A percentile compares a stretch with the other conserved stretches of the same genome.
These are phyloP conservation scores for Trichopria drosophilae DNA, from an alignment of 2,888 invertebrate genomes.

Conservation along the genomic window DNA sequence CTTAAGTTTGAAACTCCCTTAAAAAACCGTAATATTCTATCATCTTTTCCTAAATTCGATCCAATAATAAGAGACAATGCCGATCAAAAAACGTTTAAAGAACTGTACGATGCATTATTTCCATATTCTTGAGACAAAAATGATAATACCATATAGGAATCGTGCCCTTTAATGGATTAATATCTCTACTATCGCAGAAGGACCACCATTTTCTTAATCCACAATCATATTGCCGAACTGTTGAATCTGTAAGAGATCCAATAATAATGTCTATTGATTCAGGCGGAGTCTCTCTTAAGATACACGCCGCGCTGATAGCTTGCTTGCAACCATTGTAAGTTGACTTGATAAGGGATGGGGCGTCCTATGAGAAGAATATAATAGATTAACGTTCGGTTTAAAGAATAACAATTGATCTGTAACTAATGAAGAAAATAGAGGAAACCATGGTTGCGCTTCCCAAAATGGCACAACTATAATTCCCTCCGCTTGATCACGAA, in stretches of 20 bases:
- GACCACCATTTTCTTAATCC: conserved; percentile 8
- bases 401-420: conserved; percentile 12
- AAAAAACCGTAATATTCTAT: conserved; percentile 22
- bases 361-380: conserved; percentile 18
- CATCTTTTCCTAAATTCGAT: conserved; percentile 8
- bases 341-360: conserved; percentile 10
- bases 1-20: conserved; percentile 26
- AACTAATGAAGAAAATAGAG: conserved; percentile 9
- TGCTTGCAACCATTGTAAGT: too few relatives aligned
- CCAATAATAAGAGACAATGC: conserved; percentile 23
- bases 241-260: too few relatives aligned
- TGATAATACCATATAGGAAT: too few relatives aligned
- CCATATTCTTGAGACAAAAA: conserved; percentile 13
- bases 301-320: too few relatives aligned
- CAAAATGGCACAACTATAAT: conserved; percentile 28
- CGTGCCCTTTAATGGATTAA: too few relatives aligned
- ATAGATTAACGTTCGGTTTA: conserved; percentile 7
- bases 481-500: conserved; percentile 16
- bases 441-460: conserved; percentile 23
- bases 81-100: conserved; percentile 20
- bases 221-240: too few relatives aligned
- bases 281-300: too few relatives aligned
- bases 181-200: background rate
- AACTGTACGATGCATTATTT: conserved; percentile 20
- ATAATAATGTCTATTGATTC: too few relatives aligned